Evolutionary conservation across 2,888 invertebrate species (phyloP).

Genomic region (Scelioninae gen. 1): DNA sequence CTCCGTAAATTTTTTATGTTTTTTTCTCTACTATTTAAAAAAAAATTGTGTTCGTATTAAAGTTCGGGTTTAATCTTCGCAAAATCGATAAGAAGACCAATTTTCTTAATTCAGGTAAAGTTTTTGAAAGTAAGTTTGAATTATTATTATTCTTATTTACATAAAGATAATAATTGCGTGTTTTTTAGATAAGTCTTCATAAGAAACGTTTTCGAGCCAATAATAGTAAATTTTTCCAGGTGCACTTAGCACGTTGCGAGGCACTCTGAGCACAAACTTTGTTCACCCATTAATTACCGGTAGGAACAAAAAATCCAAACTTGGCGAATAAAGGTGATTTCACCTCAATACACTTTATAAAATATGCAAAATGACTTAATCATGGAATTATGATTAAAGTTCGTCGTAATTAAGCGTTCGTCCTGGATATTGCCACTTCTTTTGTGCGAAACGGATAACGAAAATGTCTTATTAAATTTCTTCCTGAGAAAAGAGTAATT

Average conservation of each 20-base stretch:
- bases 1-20: too few relatives aligned
- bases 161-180: neutral
- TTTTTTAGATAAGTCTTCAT: neutral
- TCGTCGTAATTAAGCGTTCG: slow-evolving; percentile 43
- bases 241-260: neutral
- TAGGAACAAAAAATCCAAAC: slow-evolving; percentile 17
- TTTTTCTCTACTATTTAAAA: too few relatives aligned
- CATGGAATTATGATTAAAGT: slow-evolving; percentile 48
- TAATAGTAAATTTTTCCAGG: slow-evolving; percentile 4
- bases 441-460: slow-evolving; percentile 9
- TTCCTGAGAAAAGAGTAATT: slow-evolving; percentile 38
- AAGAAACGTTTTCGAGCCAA: neutral
- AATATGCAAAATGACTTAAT: slow-evolving; percentile 45
- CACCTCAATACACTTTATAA: slow-evolving; percentile 25
- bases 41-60: too few relatives aligned
- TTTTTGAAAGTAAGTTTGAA: too few relatives aligned
- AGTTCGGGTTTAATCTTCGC: too few relatives aligned
- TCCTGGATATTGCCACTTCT: slow-evolving; percentile 30
- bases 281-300: slow-evolving; percentile 23
- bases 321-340: slow-evolving; percentile 20
- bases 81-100: too few relatives aligned
- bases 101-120: neutral
- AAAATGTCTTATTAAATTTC: slow-evolving; percentile 54
- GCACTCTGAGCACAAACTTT: slow-evolving; percentile 1
- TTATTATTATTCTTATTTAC: too few relatives aligned